Percentiles rank a stretch among this genome's conserved stretches.
These are phyloP conservation scores for Lepas anatifera DNA, from an alignment of 2,888 invertebrate genomes.

Conservation along the genomic window DNA sequence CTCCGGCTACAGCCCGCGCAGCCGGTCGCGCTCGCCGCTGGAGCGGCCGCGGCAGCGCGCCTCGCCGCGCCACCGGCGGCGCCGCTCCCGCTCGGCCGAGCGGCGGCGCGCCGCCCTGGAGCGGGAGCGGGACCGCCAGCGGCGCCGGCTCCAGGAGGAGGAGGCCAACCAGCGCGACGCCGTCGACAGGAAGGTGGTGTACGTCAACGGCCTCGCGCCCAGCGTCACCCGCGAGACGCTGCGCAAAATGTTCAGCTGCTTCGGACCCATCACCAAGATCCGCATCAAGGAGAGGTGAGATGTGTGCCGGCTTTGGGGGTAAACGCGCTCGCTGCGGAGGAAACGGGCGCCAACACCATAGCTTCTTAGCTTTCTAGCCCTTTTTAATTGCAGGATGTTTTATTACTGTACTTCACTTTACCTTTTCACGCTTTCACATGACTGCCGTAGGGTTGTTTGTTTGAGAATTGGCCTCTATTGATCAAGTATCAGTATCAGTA, in stretches of 20 bases:
- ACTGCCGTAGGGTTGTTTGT: too few species aligned
- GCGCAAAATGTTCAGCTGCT: neutral
- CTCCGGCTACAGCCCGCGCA: neutral
- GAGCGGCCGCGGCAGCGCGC: neutral
- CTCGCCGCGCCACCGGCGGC: neutral
- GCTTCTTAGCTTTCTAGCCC: too few species aligned
- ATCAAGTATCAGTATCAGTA: too few species aligned
- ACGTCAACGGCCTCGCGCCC: conserved; percentile 1
- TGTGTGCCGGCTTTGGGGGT: neutral
- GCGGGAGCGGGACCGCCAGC: neutral
- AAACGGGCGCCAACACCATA: too few species aligned
- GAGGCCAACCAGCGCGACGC: neutral
- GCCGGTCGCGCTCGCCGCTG: neutral
- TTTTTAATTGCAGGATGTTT: too few species aligned
- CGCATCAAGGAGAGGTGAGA: neutral
- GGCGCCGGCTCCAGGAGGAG: neutral
- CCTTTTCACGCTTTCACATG: too few species aligned
- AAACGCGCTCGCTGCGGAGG: too few species aligned
- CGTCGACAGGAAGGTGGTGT: neutral
- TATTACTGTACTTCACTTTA: too few species aligned
- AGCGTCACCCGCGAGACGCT: neutral
- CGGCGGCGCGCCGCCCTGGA: neutral
- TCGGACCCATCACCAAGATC: conserved; percentile 2
- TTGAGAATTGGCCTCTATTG: too few species aligned
- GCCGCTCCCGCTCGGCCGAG: neutral